Conservation (phyloP, 2,113 vertebrate genomes). For the Chinchilla lanigera region DNA sequence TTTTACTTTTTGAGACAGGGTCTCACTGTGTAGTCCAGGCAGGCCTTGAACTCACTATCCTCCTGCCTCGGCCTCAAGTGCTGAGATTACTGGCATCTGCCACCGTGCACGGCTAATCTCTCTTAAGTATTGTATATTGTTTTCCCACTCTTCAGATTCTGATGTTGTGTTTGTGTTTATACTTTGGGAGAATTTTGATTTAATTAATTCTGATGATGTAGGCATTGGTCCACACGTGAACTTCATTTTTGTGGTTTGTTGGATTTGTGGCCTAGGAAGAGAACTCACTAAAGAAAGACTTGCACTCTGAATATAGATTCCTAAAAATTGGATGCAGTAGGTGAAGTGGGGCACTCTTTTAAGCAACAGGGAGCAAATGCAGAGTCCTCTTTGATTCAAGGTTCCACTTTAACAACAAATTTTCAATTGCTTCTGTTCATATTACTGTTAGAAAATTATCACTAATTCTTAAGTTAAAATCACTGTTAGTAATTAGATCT, state of each 20-base stretch:
- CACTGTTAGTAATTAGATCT: not conserved
- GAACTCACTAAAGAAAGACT: slow-evolving; percentile 21
- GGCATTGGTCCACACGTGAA: not conserved
- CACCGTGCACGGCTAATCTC: not conserved
- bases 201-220: not conserved
- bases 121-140: not conserved
- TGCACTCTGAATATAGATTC: not conserved
- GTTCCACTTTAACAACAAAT: not conserved
- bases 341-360: not conserved
- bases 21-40: not conserved
- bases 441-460: not conserved
- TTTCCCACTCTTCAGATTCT: not conserved
- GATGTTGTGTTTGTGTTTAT: not conserved
- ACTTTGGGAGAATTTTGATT: not conserved
- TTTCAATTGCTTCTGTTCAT: not conserved
- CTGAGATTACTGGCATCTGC: not conserved
- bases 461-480: not conserved
- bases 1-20: not conserved
- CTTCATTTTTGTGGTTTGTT: not conserved
- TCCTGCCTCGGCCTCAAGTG: not conserved
- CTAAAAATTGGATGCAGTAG: not conserved
- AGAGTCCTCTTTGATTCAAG: not conserved
- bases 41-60: not conserved
- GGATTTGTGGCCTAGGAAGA: not conserved
- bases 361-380: not conserved